Evolutionary conservation across 37 sponge, comb jelly and placozoan genomes (phyloP).

Genomic region (Axinella damicornis): DNA sequence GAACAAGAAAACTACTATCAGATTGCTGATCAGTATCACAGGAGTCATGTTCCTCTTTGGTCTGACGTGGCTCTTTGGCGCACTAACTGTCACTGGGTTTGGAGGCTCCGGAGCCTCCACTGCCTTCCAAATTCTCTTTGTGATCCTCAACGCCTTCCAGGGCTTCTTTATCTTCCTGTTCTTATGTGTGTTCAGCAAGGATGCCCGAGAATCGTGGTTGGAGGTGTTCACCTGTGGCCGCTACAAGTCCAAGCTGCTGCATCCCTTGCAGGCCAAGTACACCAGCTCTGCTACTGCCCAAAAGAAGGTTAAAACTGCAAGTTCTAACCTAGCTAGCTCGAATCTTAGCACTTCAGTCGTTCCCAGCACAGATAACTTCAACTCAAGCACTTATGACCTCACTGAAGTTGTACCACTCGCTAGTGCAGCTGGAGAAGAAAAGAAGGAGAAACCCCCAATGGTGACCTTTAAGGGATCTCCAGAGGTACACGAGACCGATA

Average conservation of each 20-base stretch:
- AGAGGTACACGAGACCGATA: neutral
- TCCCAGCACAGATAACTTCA: neutral
- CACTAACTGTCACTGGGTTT: neutral
- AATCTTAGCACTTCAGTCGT: too few relatives aligned
- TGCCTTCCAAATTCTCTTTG: slow-evolving; percentile 23
- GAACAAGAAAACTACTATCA: neutral
- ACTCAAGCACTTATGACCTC: neutral
- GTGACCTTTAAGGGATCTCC: neutral
- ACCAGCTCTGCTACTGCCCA: neutral
- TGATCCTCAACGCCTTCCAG: slow-evolving; percentile 15
- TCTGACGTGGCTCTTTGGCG: slow-evolving; percentile 41
- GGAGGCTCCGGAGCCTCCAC: too few relatives aligned
- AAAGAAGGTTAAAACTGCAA: neutral
- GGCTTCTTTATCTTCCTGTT: slow-evolving; percentile 29
- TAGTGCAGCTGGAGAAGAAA: neutral
- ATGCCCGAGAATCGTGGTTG: slow-evolving; percentile 14
- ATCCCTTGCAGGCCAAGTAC: slow-evolving; percentile 4
- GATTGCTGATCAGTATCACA: slow-evolving; percentile 35
- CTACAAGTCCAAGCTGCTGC: neutral
- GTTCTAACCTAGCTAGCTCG: too few relatives aligned
- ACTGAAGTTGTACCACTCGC: neutral
- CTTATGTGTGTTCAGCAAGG: slow-evolving; percentile 5
- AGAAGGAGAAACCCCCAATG: neutral
- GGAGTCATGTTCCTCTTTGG: slow-evolving; percentile 57
- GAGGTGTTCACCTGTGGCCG: slow-evolving; percentile 4